These are phyloP conservation scores for Capromys pilorides DNA, from an alignment of 2,797 vertebrate genomes.

Conservation along the genomic window DNA sequence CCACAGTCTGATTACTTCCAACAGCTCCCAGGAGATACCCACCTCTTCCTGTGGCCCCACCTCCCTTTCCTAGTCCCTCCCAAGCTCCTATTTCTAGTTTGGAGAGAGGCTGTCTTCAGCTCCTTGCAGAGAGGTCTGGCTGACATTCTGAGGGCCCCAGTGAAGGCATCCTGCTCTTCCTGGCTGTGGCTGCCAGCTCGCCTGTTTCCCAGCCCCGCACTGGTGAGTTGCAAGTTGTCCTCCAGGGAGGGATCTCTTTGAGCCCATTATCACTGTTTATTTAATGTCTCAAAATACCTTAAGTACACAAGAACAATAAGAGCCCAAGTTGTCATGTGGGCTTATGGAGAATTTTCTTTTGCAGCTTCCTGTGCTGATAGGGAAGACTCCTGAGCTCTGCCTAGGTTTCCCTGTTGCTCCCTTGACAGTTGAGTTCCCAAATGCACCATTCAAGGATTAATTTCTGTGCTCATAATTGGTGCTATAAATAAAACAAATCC, in stretches of 20 bases:
- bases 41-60: not conserved
- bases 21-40: not conserved
- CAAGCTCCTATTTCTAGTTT: not conserved
- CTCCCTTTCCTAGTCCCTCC: not conserved
- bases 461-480: conserved; percentile 69
- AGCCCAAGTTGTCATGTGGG: not conserved
- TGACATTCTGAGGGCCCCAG: fast-evolving
- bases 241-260: conserved; percentile 53
- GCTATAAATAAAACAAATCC: conserved; percentile 76
- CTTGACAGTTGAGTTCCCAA: conserved; percentile 54
- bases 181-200: not conserved
- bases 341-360: not conserved
- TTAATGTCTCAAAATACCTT: conserved; percentile 61
- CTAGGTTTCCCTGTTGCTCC: conserved; percentile 2
- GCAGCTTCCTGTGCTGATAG: not conserved
- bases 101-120: not conserved
- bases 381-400: not conserved
- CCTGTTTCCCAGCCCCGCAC: not conserved
- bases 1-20: not conserved
- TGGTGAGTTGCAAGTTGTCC: conserved; percentile 53
- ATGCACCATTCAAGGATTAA: conserved; percentile 63
- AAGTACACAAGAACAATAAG: conserved; percentile 5
- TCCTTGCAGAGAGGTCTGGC: not conserved
- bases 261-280: conserved; percentile 61
- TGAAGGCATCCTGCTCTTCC: not conserved